Evolutionary conservation across 1,140 invertebrate species (phyloP).

Genomic region (Thalassaphorura encarpata): DNA sequence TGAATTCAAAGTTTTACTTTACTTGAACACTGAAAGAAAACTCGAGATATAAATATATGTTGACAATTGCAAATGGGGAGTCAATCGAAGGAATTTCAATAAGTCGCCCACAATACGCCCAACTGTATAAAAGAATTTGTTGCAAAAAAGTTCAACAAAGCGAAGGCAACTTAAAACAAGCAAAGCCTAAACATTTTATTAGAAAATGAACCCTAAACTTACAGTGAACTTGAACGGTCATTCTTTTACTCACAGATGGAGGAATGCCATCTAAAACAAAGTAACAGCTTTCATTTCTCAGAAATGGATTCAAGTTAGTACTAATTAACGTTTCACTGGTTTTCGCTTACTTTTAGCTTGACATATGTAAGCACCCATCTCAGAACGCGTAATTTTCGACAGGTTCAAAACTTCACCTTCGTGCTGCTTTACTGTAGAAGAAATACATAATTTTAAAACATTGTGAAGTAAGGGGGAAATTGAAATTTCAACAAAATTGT

Average conservation of each 20-base stretch:
- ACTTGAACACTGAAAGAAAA: too few relatives aligned
- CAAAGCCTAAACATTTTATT: too few relatives aligned
- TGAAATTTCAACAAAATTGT: not conserved
- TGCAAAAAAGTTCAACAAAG: not conserved
- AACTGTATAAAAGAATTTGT: too few relatives aligned
- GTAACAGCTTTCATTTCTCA: too few relatives aligned
- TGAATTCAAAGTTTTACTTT: too few relatives aligned
- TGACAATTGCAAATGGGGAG: too few relatives aligned
- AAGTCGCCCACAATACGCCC: too few relatives aligned
- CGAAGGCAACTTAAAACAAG: not conserved
- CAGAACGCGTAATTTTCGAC: constrained; percentile 66
- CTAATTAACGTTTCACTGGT: not conserved
- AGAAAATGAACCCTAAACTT: constrained; percentile 45
- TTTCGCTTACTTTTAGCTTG: constrained; percentile 45
- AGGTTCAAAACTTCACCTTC: constrained; percentile 65
- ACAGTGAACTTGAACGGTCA: constrained; percentile 75
- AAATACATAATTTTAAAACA: constrained; percentile 9
- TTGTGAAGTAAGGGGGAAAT: not conserved
- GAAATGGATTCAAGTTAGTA: not conserved
- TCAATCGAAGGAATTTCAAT: too few relatives aligned
- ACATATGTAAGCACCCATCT: constrained; percentile 78
- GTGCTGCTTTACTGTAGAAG: constrained; percentile 48
- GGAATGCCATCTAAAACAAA: constrained; percentile 60
- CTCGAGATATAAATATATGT: too few relatives aligned
- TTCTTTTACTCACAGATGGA: constrained; percentile 65